These are phyloP conservation scores for Conistra vaccinii DNA, from an alignment of 2,888 invertebrate species.

Conservation along the genomic window DNA sequence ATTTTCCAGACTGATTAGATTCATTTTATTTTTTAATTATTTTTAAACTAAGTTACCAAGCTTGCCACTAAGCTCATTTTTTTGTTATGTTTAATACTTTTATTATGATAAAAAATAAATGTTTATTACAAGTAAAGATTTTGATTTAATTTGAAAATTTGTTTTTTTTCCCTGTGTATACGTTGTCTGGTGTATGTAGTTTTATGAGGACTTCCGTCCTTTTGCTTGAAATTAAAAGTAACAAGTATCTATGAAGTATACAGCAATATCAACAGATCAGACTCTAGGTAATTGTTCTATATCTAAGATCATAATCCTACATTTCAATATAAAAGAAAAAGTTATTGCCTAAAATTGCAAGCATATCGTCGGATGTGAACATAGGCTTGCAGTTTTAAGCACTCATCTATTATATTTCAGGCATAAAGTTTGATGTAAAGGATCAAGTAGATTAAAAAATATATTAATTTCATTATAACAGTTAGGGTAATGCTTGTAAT, in stretches of 20 bases:
- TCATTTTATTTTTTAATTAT: constrained; percentile 2
- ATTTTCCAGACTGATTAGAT: constrained; percentile 7
- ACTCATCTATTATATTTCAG: constrained; percentile 8
- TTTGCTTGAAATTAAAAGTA: constrained; percentile 5
- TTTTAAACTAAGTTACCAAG: constrained; percentile 1
- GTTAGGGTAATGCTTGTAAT: constrained; percentile 2
- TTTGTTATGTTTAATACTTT: constrained; percentile 4
- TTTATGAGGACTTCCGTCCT: constrained; percentile 6
- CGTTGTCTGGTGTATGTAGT: neutral
- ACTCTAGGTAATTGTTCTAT: neutral
- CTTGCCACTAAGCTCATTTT: neutral
- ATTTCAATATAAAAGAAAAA: constrained; percentile 9
- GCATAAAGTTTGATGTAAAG: constrained; percentile 1
- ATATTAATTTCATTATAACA: constrained; percentile 1
- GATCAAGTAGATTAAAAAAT: neutral
- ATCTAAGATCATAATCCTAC: constrained; percentile 5
- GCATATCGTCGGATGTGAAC: neutral
- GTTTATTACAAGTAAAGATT: constrained; percentile 5
- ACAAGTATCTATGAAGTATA: constrained; percentile 3
- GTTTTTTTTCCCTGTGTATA: neutral
- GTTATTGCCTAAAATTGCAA: neutral
- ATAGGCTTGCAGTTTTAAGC: constrained; percentile 5
- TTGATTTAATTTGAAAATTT: neutral
- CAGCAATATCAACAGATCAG: constrained; percentile 1
- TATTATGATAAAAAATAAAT: constrained; percentile 6